Percentiles rank a stretch among this genome's conserved stretches.
phyloP scores from a whole-genome alignment of 2,888 invertebrate species.

The Acrobasis repandana region DNA sequence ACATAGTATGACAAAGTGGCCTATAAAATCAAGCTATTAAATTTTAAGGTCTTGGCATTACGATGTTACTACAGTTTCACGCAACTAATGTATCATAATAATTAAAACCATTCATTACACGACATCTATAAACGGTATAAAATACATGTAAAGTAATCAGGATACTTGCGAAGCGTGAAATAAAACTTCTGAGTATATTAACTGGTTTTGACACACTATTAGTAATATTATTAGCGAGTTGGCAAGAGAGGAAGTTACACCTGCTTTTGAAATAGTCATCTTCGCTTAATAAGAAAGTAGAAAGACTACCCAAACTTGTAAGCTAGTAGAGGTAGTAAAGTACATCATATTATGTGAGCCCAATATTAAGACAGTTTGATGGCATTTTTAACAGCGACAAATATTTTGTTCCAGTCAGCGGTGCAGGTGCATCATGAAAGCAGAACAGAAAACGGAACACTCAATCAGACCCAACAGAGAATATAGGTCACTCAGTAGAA shows the following conservation, averaged over 20 bases:
- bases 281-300: slow-evolving; percentile 4
- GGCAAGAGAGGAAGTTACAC: slow-evolving; percentile 8
- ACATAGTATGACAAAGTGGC: background rate
- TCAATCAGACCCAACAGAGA: too few relatives aligned
- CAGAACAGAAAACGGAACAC: too few relatives aligned
- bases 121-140: background rate
- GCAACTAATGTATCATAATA: background rate
- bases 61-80: background rate
- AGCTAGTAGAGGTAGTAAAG: slow-evolving; percentile 47
- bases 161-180: slow-evolving; percentile 13
- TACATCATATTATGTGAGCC: too few relatives aligned
- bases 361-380: too few relatives aligned
- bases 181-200: slow-evolving; percentile 2
- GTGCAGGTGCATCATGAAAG: too few relatives aligned
- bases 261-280: slow-evolving; percentile 2
- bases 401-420: too few relatives aligned
- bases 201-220: slow-evolving; percentile 15
- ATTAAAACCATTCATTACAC: background rate
- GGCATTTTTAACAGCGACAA: too few relatives aligned
- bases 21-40: background rate
- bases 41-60: background rate
- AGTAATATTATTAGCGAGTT: slow-evolving; percentile 5
- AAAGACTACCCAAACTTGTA: background rate
- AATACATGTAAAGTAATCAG: slow-evolving; percentile 1
- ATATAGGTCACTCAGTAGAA: too few relatives aligned